Evolutionary conservation across 2,888 invertebrate species (phyloP), one percentile per base, ranked within the genome.

Genomic region (Masnerella sp.): DNA sequence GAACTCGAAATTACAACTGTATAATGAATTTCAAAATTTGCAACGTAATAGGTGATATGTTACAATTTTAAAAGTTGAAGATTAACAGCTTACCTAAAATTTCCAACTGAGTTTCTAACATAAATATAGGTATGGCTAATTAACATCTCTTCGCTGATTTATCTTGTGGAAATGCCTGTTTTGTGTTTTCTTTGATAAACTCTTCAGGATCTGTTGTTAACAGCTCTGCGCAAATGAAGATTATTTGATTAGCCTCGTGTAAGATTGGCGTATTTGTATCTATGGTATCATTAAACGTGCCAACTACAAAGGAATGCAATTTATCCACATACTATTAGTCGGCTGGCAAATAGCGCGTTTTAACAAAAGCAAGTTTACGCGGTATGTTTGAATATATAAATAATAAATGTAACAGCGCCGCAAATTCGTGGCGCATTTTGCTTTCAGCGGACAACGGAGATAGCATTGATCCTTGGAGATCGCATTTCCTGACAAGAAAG

Each of bases 401-500:
- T 28, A 62, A 62, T 28, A 47, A 14, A 20, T 42, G 28, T 30
- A 34, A 36, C 18, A 18, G 45, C 3, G 20, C 8, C 15, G 36
- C 45, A 17, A 42, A 51, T 42, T 38, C 32, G 43, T 9, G 8
- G 9, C 11, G 34, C 30, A 49, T 42, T 32, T 38, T 45, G 45
- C 30, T 22, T 25, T 18, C 18, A 15, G 36, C 11, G 43, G 36
- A 28, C 42, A 34, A 17, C 25, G 22, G 12, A 15, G 64, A 64
- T 51, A 47, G 32, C 42, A 59, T 47, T 72, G 45, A 65, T 71
- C 59, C 52, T 43, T 25, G 11, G 18, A 61, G 61, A 72, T 61
- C 49, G 54, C n/a, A 54, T 65, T 67, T 72, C 34, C 20, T 12
- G 61, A 61, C 65, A 61, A 72, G 65, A 61, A 72, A 71, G 45